phyloP scores from a whole-genome alignment of 2,888 invertebrate genomes.

The Phragmatobia fuliginosa region DNA sequence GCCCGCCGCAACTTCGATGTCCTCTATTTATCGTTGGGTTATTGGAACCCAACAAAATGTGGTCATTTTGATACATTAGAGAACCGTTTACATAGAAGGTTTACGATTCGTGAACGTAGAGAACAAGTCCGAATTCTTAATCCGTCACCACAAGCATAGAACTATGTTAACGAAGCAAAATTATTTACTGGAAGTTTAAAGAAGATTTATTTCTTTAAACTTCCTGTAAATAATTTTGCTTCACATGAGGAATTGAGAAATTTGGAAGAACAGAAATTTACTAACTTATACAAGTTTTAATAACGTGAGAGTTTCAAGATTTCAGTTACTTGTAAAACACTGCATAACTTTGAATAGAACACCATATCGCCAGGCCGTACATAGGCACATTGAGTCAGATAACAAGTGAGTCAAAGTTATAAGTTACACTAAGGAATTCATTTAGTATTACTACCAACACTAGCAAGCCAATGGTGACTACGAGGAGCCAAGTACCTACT shows the following conservation, averaged over 20 bases:
- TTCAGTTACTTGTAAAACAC: not conserved
- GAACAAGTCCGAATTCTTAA: not conserved
- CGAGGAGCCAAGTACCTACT: not conserved
- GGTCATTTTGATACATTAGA: not conserved
- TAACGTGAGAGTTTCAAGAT: not conserved
- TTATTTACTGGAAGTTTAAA: no score
- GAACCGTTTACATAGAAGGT: not conserved
- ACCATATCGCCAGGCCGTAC: not conserved
- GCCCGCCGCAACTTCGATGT: not conserved
- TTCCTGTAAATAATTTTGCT: no score
- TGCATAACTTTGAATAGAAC: not conserved
- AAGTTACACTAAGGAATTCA: not conserved
- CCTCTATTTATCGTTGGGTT: not conserved
- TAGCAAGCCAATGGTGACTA: not conserved
- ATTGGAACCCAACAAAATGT: not conserved
- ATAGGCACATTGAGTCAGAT: not conserved
- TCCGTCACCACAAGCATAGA: no score
- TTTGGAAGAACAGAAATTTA: not conserved
- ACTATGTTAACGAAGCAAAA: not conserved
- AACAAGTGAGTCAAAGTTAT: not conserved
- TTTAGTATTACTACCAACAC: constrained; percentile 1
- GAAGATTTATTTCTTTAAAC: no score
- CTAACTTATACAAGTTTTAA: not conserved
- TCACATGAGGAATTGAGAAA: no score
- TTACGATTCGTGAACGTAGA: not conserved